These are phyloP conservation scores for Oreochromis aureus DNA, from an alignment of 2,113 vertebrate species.

Conservation along the genomic window DNA sequence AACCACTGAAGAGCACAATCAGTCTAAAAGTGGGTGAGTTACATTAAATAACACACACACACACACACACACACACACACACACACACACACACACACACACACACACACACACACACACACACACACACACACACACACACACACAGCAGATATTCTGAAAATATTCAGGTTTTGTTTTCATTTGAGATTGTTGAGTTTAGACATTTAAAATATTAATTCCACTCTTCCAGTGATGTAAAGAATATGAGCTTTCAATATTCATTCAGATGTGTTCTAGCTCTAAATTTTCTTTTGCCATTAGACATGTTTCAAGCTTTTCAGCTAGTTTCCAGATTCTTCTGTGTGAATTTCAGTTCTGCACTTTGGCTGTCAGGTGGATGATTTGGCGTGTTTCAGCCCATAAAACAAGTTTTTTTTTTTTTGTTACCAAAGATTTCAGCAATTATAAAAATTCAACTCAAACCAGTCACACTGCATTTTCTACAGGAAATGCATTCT, in stretches of 20 bases:
- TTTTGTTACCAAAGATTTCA: background rate
- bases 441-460: background rate
- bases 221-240: background rate
- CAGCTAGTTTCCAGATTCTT: background rate
- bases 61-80: accelerated
- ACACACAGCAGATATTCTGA: background rate
- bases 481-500: background rate
- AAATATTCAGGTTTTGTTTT: accelerated
- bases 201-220: background rate
- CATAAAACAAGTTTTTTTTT: background rate
- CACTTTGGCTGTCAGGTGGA: background rate
- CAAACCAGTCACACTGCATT: background rate
- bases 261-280: background rate
- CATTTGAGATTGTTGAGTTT: background rate
- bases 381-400: accelerated
- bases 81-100: accelerated
- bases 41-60: background rate
- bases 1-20: conserved; percentile 61
- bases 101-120: accelerated
- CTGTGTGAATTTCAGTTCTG: background rate
- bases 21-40: conserved; percentile 69
- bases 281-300: background rate
- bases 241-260: background rate
- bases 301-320: background rate
- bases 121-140: accelerated